Percentiles rank a stretch among this genome's conserved stretches.
Evolutionary conservation across 2,888 invertebrate genomes (phyloP).

Genomic region (Sicus ferrugineus): DNA sequence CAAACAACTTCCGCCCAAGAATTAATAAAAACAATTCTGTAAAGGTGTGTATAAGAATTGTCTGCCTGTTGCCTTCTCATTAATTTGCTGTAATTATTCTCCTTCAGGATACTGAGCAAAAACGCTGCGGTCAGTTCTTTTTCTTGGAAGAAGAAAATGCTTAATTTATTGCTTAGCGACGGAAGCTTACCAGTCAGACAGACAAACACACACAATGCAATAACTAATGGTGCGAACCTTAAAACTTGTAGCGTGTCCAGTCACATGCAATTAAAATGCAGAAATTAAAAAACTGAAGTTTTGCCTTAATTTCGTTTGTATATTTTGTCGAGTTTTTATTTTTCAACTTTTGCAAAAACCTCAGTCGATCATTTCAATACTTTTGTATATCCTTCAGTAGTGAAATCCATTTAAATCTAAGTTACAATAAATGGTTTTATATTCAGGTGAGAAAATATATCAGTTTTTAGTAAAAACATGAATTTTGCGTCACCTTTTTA

Average conservation of each 20-base stretch:
- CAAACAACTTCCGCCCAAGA: slow-evolving; percentile 97
- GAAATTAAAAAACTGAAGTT: neutral
- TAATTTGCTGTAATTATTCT: slow-evolving; percentile 9
- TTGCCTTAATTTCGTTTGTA: slow-evolving; percentile 14
- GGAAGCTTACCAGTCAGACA: too few relatives aligned
- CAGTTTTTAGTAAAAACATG: too few relatives aligned
- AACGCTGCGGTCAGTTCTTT: slow-evolving; percentile 96
- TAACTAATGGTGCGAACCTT: too few relatives aligned
- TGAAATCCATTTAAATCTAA: slow-evolving; percentile 35
- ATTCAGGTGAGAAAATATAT: slow-evolving; percentile 3
- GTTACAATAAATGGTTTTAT: slow-evolving; percentile 36
- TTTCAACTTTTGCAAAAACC: slow-evolving; percentile 15
- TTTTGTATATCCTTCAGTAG: slow-evolving; percentile 38
- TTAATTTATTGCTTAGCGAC: too few relatives aligned
- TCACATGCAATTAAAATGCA: slow-evolving; percentile 1
- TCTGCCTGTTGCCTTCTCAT: neutral
- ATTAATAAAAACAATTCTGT: slow-evolving; percentile 97
- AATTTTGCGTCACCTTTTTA: too few relatives aligned
- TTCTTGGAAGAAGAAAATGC: slow-evolving; percentile 97
- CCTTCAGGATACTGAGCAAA: slow-evolving; percentile 92
- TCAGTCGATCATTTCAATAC: slow-evolving; percentile 25
- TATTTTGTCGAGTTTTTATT: slow-evolving; percentile 26
- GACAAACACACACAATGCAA: too few relatives aligned
- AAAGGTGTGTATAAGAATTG: slow-evolving; percentile 71
- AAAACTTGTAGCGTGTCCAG: neutral